A percentile compares a stretch with the other conserved stretches of the same genome.
These are phyloP conservation scores for Vireo altiloquus DNA, from an alignment of 2,113 vertebrate genomes.

Conservation along the genomic window DNA sequence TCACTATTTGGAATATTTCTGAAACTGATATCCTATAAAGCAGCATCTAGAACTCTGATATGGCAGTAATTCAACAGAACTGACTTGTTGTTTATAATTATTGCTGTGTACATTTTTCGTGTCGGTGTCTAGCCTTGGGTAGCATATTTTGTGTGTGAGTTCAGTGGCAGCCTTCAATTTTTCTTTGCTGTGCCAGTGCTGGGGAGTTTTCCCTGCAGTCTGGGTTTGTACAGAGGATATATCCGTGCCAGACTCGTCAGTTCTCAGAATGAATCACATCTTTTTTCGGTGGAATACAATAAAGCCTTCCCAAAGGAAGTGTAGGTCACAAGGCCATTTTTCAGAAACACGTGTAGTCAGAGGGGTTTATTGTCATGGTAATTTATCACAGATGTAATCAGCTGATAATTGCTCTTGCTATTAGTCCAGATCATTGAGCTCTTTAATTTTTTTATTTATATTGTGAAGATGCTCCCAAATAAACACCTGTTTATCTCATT, in stretches of 20 bases:
- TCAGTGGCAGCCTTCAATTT: background rate
- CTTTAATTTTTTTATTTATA: background rate
- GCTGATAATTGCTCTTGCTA: background rate
- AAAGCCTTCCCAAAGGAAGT: background rate
- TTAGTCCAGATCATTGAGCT: background rate
- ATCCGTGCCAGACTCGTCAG: background rate
- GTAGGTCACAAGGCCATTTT: background rate
- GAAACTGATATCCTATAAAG: background rate
- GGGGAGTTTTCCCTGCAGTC: background rate
- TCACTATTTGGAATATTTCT: background rate
- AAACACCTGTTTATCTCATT: background rate
- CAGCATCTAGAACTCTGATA: background rate
- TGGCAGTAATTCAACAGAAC: background rate
- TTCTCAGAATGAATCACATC: background rate
- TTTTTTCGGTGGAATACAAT: background rate
- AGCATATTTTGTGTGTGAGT: fast-evolving
- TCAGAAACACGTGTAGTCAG: background rate
- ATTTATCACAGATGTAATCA: background rate
- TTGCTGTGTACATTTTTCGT: background rate
- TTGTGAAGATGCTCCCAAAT: background rate
- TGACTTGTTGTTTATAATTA: background rate
- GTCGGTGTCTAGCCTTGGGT: background rate
- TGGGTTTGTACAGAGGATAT: background rate
- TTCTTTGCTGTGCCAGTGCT: background rate
- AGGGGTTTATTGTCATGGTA: background rate